Evolutionary conservation across 2,888 invertebrate species (phyloP), one percentile per base, ranked within the genome.

Genomic region (Eilema sororculum): DNA sequence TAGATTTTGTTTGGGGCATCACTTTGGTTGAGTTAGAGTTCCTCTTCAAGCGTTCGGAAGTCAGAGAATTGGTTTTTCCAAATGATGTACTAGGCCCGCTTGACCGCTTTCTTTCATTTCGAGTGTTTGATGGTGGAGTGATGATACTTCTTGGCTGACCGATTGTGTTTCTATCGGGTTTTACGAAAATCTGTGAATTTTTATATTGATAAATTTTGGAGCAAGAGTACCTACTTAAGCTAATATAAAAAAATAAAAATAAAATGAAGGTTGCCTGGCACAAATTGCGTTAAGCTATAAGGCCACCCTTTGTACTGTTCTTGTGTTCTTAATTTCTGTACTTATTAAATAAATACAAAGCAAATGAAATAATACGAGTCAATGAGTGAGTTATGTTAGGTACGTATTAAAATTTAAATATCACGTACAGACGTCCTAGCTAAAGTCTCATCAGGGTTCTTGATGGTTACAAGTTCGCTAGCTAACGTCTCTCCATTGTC

Each of bases 41-140:
- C 12, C 62, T 66, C 4, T n/a, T 58, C 13, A 16, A 16, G 6
- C n/a, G 33, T 56, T 20, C 37, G 25, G 20, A n/a, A 8, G 52
- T 22, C 0, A 13, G 30, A 61, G 28, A 8, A 0, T 10, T 22
- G n/a, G n/a, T 46, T 62, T 65, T 68, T 1, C 22, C 22, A 6
- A 71, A 37, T 6, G 68, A 30, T 33, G 72, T 33, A 25, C 46
- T 65, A 59, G 22, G 33, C 25, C 24, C 28, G 22, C 2, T 25
- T 3, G 24, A 22, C 1, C 52, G 68, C 3, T 10, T 61, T 58
- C 46, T 65, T 24, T n/a, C 52, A 57, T 33, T 60, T 60, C 28
- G 56, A 37, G 8, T 8, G 28, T 33, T 62, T n/a, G 59, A 22
- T 64, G 24, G 22, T 16, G 57, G 68, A 13, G 41, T 16, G n/a